Percentiles rank a stretch among this genome's conserved stretches.
phyloP scores from a whole-genome alignment of 1,140 invertebrate species.

The Scylla paramamosain region DNA sequence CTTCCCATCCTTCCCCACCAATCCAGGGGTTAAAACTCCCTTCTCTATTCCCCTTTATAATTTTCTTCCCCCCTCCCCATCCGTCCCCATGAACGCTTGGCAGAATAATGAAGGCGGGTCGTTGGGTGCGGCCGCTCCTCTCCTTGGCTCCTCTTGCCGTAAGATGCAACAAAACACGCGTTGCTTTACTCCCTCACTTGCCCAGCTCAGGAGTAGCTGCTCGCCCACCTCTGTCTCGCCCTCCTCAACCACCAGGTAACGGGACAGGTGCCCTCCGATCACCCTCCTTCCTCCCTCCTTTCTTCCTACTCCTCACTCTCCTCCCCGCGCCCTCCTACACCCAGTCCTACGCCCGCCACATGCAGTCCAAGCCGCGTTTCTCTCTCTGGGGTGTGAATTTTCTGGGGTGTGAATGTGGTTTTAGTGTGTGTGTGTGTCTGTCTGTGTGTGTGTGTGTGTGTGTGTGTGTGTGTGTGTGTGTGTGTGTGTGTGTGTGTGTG shows the following conservation, averaged over 20 bases:
- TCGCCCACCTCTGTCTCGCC: background rate
- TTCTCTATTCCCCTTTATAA: background rate
- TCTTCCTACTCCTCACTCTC: background rate
- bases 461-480: constrained; percentile 18
- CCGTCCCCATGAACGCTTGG: background rate
- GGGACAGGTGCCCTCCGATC: background rate
- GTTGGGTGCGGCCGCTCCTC: no score
- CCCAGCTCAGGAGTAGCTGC: background rate
- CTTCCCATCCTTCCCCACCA: background rate
- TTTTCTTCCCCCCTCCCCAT: background rate
- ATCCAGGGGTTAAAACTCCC: no score
- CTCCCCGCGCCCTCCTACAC: background rate
- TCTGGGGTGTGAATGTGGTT: no score
- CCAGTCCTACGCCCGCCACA: no score
- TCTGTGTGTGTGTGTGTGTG: background rate
- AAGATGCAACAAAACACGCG: no score
- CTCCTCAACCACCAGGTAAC: background rate
- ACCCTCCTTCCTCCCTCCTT: background rate
- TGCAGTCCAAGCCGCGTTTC: no score
- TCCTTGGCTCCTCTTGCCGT: no score
- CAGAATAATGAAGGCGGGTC: no score
- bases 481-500: constrained; percentile 20
- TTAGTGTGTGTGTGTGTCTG: background rate
- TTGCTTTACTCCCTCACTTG: background rate
- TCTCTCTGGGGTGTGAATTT: no score